Evolutionary conservation across 2,113 vertebrate species (phyloP), one percentile per base, ranked within the genome.

Genomic region (Trogon surrucura): DNA sequence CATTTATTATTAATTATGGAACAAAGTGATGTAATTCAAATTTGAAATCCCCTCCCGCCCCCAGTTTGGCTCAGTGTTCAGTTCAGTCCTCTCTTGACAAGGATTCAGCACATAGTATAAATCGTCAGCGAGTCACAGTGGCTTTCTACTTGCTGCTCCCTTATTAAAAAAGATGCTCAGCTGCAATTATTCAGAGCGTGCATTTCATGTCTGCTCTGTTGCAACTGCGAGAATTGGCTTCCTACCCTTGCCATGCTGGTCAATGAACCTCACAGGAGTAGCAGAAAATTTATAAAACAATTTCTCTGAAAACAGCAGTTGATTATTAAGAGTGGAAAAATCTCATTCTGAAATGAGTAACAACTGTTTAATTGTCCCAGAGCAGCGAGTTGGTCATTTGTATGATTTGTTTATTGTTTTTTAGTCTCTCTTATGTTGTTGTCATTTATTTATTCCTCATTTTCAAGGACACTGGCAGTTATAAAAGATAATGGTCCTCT

Each of bases 291-390:
- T 91, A 51, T n/a, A 79, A 95, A 93, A 73, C 82, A 67, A 54
- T 66, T 87, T 95, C 47, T 91, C 69, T 88, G 65, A 50, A 88
- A 93, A 71, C n/a, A 84, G 38, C 29, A 34, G 60, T 81, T 93
- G 65, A 91, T 89, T 74, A 79, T 71, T 85, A 60, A 78, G 74
- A 91, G n/a, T 47, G 41, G 73, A 36, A 91, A 89, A 78, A 82
- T 83, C 53, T 88, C 77, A 20, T 85, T 77, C 78, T 88, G 54
- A 65, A 82, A 38, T 23, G 44, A 90, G 45, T 54, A 88, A 85
- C 53, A 87, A 72, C 41, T 71, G 23, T 82, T 85, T 87, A 62
- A 78, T 93, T 90, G 69, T 53, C 45, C 67, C 92, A 84, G 45
- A 91, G 53, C 57, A 81, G 77, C 3, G 0, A 32, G 53, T 8